A percentile compares a stretch with the other conserved stretches of the same genome.
Conservation (phyloP, 2,113 vertebrate genomes). For the Passer domesticus region DNA sequence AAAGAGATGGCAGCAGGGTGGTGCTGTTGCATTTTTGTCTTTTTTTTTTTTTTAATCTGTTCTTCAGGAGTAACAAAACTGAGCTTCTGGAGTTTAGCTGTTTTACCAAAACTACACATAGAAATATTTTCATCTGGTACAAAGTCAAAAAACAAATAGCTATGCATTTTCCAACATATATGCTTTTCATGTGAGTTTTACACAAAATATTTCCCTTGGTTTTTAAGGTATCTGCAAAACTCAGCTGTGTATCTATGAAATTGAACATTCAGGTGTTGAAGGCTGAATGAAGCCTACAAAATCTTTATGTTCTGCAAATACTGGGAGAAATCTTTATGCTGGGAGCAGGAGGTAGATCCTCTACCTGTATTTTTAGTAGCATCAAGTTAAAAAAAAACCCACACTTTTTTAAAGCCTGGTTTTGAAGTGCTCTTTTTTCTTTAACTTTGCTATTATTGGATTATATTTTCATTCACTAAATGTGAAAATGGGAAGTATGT, state of each 20-base stretch:
- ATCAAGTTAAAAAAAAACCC: background rate
- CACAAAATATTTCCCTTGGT: background rate
- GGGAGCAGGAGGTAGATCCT: background rate
- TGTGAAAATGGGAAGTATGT: background rate
- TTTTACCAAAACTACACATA: background rate
- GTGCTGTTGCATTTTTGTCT: conserved; percentile 54
- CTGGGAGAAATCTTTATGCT: background rate
- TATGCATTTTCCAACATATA: background rate
- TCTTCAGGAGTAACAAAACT: background rate
- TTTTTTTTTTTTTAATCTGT: background rate
- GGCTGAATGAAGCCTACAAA: background rate
- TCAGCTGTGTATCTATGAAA: background rate
- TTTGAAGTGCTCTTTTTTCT: background rate
- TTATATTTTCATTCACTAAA: conserved; percentile 1
- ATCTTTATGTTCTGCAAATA: background rate
- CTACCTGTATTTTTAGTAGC: background rate
- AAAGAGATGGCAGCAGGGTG: conserved; percentile 57
- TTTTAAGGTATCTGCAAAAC: background rate
- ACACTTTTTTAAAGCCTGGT: background rate
- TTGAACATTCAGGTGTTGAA: background rate
- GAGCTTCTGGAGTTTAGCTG: background rate
- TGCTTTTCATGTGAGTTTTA: background rate
- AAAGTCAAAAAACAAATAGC: background rate
- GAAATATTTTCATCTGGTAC: background rate
- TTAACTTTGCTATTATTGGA: background rate